A percentile compares a stretch with the other conserved stretches of the same genome.
Conservation (phyloP, 2,888 invertebrate species). For the Blomia tropicalis region DNA sequence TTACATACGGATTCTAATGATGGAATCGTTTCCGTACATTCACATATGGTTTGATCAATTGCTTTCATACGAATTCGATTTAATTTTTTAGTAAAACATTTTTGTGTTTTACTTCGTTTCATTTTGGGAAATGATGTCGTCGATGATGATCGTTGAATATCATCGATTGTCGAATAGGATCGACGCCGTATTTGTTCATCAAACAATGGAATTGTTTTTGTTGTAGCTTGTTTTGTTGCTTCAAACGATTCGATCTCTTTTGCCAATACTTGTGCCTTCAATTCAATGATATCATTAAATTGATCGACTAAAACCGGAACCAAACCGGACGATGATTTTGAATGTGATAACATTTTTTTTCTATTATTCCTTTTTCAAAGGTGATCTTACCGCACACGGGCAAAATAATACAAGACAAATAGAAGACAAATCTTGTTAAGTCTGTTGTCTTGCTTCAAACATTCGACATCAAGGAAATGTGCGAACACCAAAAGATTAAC, state of each 20-base stretch:
- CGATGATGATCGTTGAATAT: neutral
- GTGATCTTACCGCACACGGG: no score
- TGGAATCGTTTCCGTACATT: neutral
- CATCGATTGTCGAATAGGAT: neutral
- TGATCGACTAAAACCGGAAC: constrained; percentile 21
- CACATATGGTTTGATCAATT: neutral
- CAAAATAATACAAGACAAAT: no score
- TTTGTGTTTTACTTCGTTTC: neutral
- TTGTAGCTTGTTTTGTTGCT: neutral
- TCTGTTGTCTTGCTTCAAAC: no score
- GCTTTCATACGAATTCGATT: neutral
- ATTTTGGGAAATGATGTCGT: neutral
- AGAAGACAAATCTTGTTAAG: no score
- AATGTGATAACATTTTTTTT: neutral
- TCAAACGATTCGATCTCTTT: constrained; percentile 2
- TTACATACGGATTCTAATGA: neutral
- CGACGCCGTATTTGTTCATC: neutral
- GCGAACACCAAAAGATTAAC: no score
- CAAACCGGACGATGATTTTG: neutral
- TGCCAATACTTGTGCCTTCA: neutral
- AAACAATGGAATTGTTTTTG: neutral
- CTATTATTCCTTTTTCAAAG: no score
- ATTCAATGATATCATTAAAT: constrained; percentile 21
- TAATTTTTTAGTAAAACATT: constrained; percentile 4
- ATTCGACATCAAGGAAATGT: no score